These are phyloP conservation scores for Rhyzopertha dominica DNA, from an alignment of 1,140 invertebrate species.

Conservation along the genomic window DNA sequence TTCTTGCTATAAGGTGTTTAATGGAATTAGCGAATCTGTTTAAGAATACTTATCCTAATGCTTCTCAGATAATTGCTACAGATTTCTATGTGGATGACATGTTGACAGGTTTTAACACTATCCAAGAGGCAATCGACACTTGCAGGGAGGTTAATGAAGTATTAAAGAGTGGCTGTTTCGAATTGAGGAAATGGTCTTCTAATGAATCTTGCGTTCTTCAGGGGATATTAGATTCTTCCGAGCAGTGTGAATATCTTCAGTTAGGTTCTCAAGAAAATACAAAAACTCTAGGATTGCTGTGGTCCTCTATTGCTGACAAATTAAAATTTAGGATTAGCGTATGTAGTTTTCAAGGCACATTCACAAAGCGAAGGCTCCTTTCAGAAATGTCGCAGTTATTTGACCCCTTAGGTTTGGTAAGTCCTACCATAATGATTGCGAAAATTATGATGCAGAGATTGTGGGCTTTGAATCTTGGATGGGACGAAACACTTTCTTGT, in stretches of 20 bases:
- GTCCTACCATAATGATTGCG: conserved; percentile 38
- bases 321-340: conserved; percentile 5
- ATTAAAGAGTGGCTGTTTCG: conserved; percentile 3
- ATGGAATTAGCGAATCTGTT: conserved; percentile 13
- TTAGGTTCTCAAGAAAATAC: neutral
- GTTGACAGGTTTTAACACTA: conserved; percentile 8
- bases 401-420: conserved; percentile 41
- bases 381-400: conserved; percentile 38
- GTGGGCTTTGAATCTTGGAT: conserved; percentile 34
- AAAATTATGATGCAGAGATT: conserved; percentile 45
- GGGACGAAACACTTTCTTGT: conserved; percentile 39
- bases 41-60: neutral
- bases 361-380: conserved; percentile 32
- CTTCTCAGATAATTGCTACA: neutral
- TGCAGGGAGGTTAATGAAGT: neutral
- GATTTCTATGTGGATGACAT: conserved; percentile 18
- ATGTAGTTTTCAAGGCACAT: neutral
- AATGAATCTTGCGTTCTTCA: conserved; percentile 1
- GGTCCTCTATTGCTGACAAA: conserved; percentile 2
- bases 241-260: too few relatives aligned
- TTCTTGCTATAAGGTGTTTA: conserved; percentile 16
- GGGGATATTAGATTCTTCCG: too few relatives aligned
- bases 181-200: conserved; percentile 5
- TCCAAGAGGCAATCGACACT: conserved; percentile 7
- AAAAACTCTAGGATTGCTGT: conserved; percentile 11